Evolutionary conservation across 2,888 invertebrate species (phyloP).

Genomic region (Seira musarum): DNA sequence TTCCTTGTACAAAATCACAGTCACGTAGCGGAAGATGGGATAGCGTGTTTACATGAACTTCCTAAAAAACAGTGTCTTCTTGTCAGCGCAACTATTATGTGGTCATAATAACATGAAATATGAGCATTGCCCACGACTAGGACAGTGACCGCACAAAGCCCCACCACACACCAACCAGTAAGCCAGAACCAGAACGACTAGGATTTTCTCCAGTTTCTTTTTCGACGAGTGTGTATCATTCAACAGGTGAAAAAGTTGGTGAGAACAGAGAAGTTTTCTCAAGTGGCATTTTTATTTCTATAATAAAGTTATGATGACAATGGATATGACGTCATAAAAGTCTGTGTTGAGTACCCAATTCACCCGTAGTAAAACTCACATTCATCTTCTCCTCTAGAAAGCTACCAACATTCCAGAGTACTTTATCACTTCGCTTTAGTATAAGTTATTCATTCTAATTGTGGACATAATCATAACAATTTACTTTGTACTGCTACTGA

Average conservation of each 20-base stretch:
- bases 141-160: no score
- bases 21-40: no score
- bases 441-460: slow-evolving; percentile 25
- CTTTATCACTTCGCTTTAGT: not conserved
- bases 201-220: no score
- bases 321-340: slow-evolving; percentile 52
- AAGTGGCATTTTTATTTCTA: slow-evolving; percentile 39
- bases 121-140: no score
- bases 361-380: not conserved
- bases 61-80: no score
- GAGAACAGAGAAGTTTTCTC: slow-evolving; percentile 24
- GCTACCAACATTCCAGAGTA: not conserved
- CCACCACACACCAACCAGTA: no score
- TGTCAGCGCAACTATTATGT: no score
- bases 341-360: not conserved
- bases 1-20: no score
- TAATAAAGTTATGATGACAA: slow-evolving; percentile 57
- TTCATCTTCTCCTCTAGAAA: not conserved
- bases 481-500: slow-evolving; percentile 16
- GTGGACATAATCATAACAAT: slow-evolving; percentile 28
- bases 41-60: no score
- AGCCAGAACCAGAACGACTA: no score
- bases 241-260: slow-evolving; percentile 52
- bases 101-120: no score
- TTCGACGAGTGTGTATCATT: no score